Evolutionary conservation across 2,888 invertebrate genomes (phyloP).

Genomic region (Hoplodrina blanda): DNA sequence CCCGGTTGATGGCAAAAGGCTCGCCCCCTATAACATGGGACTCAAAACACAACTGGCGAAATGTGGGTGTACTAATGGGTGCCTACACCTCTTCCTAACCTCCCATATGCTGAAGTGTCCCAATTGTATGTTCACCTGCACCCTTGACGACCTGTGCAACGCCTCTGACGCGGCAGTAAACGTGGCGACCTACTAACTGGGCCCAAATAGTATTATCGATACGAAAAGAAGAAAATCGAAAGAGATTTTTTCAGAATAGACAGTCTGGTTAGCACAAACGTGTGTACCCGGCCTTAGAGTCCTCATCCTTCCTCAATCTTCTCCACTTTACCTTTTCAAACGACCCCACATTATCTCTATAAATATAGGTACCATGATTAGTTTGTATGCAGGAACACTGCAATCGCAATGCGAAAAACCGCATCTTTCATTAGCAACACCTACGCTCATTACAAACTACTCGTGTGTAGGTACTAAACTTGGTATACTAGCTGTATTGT

Average conservation of each 20-base stretch:
- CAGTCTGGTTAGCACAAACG: not conserved
- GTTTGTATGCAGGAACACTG: conserved; percentile 28
- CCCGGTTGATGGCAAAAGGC: no score
- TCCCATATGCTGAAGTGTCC: no score
- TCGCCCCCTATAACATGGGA: no score
- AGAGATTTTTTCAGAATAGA: not conserved
- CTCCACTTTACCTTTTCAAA: conserved; percentile 1
- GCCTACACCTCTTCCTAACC: no score
- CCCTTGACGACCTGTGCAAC: no score
- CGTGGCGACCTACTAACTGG: no score
- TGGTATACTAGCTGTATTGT: not conserved
- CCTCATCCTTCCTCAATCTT: conserved; percentile 28
- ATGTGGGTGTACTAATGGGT: no score
- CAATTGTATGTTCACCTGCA: no score
- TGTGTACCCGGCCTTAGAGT: conserved; percentile 4
- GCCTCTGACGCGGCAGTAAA: no score
- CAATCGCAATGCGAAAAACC: conserved; percentile 2
- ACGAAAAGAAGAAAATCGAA: no score
- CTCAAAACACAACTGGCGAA: no score
- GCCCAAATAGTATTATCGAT: no score
- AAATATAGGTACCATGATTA: conserved; percentile 20
- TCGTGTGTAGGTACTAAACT: conserved; percentile 2
- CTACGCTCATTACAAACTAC: conserved; percentile 15
- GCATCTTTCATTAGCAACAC: conserved; percentile 25
- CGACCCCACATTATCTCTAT: conserved; percentile 17